phyloP scores from a whole-genome alignment of 2,888 invertebrate genomes.

The Epistrophe grossulariae region DNA sequence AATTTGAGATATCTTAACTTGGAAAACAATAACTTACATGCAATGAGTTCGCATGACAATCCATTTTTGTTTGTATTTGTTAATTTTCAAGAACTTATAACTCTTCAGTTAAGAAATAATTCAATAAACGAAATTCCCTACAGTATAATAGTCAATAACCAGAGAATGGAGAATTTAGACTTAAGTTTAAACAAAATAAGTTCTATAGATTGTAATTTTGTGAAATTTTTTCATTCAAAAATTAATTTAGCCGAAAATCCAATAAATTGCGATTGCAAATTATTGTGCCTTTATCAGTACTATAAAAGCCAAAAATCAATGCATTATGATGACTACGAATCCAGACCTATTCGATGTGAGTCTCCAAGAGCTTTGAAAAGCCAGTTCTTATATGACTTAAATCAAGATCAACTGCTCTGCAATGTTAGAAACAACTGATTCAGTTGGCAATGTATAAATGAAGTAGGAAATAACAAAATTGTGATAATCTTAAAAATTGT shows the following conservation, averaged over 20 bases:
- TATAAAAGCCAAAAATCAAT: not conserved
- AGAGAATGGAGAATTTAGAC: not conserved
- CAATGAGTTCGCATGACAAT: not conserved
- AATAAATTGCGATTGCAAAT: not conserved
- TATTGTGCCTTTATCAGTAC: not conserved
- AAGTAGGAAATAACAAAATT: no score
- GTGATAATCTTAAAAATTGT: no score
- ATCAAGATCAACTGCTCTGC: not conserved
- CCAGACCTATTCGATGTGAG: not conserved
- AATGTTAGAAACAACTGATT: no score
- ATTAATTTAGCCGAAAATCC: not conserved
- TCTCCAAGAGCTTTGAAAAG: not conserved
- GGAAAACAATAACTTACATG: not conserved
- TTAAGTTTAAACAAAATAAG: not conserved
- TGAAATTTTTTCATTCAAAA: rapidly evolving
- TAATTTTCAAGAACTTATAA: not conserved
- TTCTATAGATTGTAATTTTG: not conserved
- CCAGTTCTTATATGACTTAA: not conserved
- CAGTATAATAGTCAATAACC: not conserved
- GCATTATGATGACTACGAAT: not conserved
- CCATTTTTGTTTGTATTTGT: not conserved
- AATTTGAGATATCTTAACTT: rapidly evolving
- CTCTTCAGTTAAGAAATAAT: no score
- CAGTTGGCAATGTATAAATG: no score
- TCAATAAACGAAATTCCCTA: not conserved